A percentile compares a stretch with the other conserved stretches of the same genome.
Conservation (phyloP, 1,140 invertebrate genomes). For the Drosophila teissieri region DNA sequence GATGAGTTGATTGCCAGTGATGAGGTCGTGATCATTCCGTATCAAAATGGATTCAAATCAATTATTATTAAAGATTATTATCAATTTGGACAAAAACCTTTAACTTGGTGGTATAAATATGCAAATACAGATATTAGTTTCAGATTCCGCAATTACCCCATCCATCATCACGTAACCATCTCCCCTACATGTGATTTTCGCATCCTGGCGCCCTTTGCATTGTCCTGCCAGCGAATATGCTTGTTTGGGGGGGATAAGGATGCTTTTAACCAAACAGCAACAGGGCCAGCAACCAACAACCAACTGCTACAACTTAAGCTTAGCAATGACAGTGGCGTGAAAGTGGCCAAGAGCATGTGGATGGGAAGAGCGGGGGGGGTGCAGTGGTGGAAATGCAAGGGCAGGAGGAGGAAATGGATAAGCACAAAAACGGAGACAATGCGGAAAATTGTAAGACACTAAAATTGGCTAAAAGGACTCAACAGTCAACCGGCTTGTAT, state of each 20-base stretch:
- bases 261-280: slow-evolving; percentile 66
- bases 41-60: no score
- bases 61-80: no score
- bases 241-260: slow-evolving; percentile 51
- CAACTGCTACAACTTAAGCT: slow-evolving; percentile 71
- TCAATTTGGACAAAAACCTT: no score
- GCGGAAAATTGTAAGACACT: slow-evolving; percentile 79
- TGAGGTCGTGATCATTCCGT: background rate
- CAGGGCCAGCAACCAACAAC: slow-evolving; percentile 36
- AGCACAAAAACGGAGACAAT: slow-evolving; percentile 73
- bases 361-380: background rate
- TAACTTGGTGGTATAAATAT: no score
- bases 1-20: slow-evolving; percentile 1
- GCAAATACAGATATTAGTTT: no score
- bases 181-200: slow-evolving; percentile 10
- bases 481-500: slow-evolving; percentile 49
- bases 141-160: background rate
- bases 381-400: background rate
- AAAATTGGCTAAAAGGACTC: slow-evolving; percentile 79
- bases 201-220: slow-evolving; percentile 2
- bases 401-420: slow-evolving; percentile 36
- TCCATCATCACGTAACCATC: slow-evolving; percentile 29
- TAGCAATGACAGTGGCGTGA: slow-evolving; percentile 66
- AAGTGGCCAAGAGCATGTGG: slow-evolving; percentile 33
- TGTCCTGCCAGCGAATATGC: slow-evolving; percentile 60